phyloP scores from a whole-genome alignment of 2,888 invertebrate genomes.

The Tanytarsus gracilentus region DNA sequence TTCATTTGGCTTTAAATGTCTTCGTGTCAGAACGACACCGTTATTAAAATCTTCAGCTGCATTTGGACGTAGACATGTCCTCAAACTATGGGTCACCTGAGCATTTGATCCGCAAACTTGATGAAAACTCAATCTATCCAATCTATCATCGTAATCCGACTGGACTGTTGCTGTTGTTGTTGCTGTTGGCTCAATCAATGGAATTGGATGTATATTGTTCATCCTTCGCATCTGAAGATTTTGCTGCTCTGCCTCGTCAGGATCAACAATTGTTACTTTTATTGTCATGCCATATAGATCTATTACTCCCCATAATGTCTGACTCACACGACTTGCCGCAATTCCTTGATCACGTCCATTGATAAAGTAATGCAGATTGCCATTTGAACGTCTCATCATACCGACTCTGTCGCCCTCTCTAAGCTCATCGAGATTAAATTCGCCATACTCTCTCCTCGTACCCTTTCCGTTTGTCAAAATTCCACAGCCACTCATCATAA shows the following conservation, averaged over 20 bases:
- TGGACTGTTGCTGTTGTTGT: slow-evolving; percentile 37
- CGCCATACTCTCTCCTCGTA: slow-evolving; percentile 83
- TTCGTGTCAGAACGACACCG: slow-evolving; percentile 81
- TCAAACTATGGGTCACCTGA: slow-evolving; percentile 80
- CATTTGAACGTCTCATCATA: slow-evolving; percentile 75
- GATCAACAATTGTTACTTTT: slow-evolving; percentile 77
- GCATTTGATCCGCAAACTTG: slow-evolving; percentile 87
- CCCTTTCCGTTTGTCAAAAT: slow-evolving; percentile 95
- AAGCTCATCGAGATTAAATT: slow-evolving; percentile 87
- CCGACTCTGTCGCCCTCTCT: slow-evolving; percentile 88
- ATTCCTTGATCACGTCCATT: slow-evolving; percentile 89
- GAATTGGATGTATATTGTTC: slow-evolving; percentile 43
- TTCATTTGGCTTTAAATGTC: slow-evolving; percentile 78
- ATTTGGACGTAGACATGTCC: slow-evolving; percentile 89
- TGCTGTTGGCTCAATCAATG: slow-evolving; percentile 33
- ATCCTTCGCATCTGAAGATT: slow-evolving; percentile 62
- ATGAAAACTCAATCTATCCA: slow-evolving; percentile 77
- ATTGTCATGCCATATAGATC: slow-evolving; percentile 94
- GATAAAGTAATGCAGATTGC: slow-evolving; percentile 84
- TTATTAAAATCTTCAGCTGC: slow-evolving; percentile 65
- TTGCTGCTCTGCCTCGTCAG: slow-evolving; percentile 68
- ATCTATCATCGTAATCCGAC: slow-evolving; percentile 43
- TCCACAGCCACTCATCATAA: slow-evolving; percentile 96
- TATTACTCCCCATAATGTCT: slow-evolving; percentile 85
- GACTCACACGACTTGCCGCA: slow-evolving; percentile 72